Evolutionary conservation across 2,888 invertebrate genomes (phyloP).

Genomic region (Athetis lepigone): DNA sequence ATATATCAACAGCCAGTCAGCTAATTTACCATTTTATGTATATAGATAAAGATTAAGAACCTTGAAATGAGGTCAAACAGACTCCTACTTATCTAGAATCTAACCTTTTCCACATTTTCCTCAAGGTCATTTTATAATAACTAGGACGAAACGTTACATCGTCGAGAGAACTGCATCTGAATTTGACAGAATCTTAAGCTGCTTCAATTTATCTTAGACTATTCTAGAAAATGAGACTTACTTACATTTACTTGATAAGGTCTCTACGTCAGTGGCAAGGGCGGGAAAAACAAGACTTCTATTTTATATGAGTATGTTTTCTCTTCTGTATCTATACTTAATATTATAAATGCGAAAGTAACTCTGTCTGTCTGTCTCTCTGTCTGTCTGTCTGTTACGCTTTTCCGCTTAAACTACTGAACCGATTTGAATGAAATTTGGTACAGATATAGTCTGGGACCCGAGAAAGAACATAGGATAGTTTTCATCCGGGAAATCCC

Average conservation of each 20-base stretch:
- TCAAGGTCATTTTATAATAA: conserved; percentile 13
- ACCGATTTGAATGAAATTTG: no score
- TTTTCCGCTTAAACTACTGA: no score
- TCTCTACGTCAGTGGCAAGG: conserved; percentile 14
- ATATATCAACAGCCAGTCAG: no score
- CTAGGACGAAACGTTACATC: conserved; percentile 6
- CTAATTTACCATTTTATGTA: no score
- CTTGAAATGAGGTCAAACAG: no score
- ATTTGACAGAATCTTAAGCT: conserved; percentile 29
- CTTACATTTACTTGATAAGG: conserved; percentile 7
- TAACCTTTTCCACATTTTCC: neutral
- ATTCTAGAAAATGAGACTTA: conserved; percentile 35
- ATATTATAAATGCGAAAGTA: neutral
- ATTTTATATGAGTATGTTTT: conserved; percentile 15
- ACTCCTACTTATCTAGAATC: neutral
- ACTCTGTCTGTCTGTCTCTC: no score
- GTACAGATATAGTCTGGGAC: no score
- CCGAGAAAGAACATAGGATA: no score
- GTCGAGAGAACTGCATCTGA: conserved; percentile 36
- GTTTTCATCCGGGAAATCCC: no score
- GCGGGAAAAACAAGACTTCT: conserved; percentile 3
- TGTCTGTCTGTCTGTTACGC: no score
- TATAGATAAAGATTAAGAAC: no score
- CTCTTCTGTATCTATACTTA: no score
- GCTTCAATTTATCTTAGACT: conserved; percentile 29